phyloP scores from a whole-genome alignment of 1,140 invertebrate genomes.

The Episyrphus balteatus region DNA sequence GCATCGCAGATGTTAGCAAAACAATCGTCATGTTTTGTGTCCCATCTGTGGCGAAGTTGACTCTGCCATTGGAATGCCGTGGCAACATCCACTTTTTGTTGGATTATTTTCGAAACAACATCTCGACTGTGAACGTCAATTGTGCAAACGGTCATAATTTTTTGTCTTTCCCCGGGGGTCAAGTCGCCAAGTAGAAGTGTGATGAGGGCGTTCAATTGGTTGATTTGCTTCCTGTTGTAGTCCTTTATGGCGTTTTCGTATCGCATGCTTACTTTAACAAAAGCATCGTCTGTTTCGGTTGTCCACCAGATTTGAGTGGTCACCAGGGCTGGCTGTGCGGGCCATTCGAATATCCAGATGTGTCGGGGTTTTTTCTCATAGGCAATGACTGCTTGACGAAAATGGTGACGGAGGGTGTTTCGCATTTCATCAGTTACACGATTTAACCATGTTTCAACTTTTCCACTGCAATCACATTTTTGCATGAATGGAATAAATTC shows the following conservation, averaged over 20 bases:
- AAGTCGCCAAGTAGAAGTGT: constrained; percentile 69
- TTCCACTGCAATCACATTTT: constrained; percentile 73
- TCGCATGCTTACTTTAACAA: constrained; percentile 78
- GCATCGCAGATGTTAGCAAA: constrained; percentile 91
- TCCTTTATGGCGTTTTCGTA: constrained; percentile 90
- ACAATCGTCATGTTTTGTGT: constrained; percentile 68
- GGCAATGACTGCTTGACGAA: constrained; percentile 65
- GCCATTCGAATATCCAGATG: constrained; percentile 86
- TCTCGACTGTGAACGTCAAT: constrained; percentile 87
- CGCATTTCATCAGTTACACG: constrained; percentile 73
- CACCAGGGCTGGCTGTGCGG: constrained; percentile 72
- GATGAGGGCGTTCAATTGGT: constrained; percentile 71
- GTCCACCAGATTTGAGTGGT: constrained; percentile 95
- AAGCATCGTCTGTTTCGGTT: constrained; percentile 80
- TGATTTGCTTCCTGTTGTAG: constrained; percentile 83
- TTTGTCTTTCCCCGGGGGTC: constrained; percentile 71
- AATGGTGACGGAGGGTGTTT: constrained; percentile 61
- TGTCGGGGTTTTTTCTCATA: constrained; percentile 88
- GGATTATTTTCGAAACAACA: constrained; percentile 75
- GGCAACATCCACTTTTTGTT: constrained; percentile 66
- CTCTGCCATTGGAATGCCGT: constrained; percentile 86
- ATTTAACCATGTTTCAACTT: constrained; percentile 87
- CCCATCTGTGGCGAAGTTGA: constrained; percentile 82
- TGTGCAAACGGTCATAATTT: constrained; percentile 92
- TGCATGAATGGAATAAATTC: constrained; percentile 62